These are phyloP conservation scores for Centropristis striata DNA, from an alignment of 2,113 vertebrate species.

Conservation along the genomic window DNA sequence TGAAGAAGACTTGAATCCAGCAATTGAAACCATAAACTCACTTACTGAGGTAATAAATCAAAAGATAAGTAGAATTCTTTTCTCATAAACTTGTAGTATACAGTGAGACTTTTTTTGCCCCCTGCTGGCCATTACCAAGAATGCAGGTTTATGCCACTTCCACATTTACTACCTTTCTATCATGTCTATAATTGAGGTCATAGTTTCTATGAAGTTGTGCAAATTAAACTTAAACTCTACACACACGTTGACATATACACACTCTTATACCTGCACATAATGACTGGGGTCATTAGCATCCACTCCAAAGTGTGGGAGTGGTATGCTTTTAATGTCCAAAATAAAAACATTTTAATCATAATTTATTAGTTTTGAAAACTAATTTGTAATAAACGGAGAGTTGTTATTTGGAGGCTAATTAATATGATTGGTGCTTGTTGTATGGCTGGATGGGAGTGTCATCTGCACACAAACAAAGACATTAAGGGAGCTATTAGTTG, in stretches of 20 bases:
- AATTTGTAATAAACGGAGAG: slow-evolving; percentile 67
- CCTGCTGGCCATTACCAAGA: too few relatives aligned
- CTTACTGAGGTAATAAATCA: too few relatives aligned
- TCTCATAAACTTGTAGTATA: too few relatives aligned
- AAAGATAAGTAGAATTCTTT: too few relatives aligned
- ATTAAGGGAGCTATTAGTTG: slow-evolving; percentile 79
- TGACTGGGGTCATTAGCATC: slow-evolving; percentile 22
- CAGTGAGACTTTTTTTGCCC: too few relatives aligned
- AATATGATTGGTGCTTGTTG: slow-evolving; percentile 73
- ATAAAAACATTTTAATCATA: slow-evolving; percentile 61
- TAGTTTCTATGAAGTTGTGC: background rate
- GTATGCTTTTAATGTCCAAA: slow-evolving; percentile 52
- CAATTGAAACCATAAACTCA: too few relatives aligned
- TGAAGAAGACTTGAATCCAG: too few relatives aligned
- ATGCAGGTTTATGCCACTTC: too few relatives aligned
- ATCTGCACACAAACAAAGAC: slow-evolving; percentile 78
- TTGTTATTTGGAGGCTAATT: slow-evolving; percentile 75
- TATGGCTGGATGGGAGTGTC: slow-evolving; percentile 70
- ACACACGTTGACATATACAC: background rate
- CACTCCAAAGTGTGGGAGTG: background rate
- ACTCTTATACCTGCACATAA: slow-evolving; percentile 12
- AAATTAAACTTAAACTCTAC: background rate
- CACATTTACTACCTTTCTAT: too few relatives aligned
- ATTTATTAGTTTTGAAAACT: slow-evolving; percentile 61
- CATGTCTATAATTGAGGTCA: background rate